Evolutionary conservation across 2,113 vertebrate genomes (phyloP).

Genomic region (Caretta caretta): DNA sequence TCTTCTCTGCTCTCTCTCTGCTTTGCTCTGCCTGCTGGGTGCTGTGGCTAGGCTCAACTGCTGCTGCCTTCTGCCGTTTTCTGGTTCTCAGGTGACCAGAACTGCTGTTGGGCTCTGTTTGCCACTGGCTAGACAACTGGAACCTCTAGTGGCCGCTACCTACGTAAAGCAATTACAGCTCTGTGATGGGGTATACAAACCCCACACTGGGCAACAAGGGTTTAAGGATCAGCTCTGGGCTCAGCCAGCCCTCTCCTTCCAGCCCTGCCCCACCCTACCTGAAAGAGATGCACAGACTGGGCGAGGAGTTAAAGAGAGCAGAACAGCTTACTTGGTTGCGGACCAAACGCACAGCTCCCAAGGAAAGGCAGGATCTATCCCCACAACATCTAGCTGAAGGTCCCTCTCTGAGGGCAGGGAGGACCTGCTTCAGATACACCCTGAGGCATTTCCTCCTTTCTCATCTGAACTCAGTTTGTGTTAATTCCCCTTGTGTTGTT

Average conservation of each 20-base stretch:
- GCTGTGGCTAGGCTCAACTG: neutral
- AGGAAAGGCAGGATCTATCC: neutral
- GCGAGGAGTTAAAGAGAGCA: neutral
- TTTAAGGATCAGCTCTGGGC: neutral
- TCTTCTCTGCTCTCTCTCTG: neutral
- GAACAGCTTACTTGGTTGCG: neutral
- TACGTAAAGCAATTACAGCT: neutral
- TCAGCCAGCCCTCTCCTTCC: neutral
- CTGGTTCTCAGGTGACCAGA: neutral
- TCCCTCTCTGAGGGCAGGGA: too few relatives aligned
- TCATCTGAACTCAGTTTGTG: too few relatives aligned
- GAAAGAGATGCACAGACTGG: neutral
- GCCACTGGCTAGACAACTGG: neutral
- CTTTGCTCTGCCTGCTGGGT: neutral
- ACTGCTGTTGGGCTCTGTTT: neutral
- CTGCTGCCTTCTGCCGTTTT: neutral
- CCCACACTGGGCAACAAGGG: neutral
- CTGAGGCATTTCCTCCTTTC: too few relatives aligned
- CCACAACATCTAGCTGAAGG: too few relatives aligned
- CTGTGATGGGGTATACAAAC: too few relatives aligned
- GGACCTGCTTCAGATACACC: too few relatives aligned
- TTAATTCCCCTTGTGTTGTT: too few relatives aligned
- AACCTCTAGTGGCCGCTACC: neutral
- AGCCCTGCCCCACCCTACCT: fast-evolving
- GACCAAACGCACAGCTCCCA: neutral